A percentile compares a stretch with the other conserved stretches of the same genome.
Conservation (phyloP, 2,888 invertebrate species). For the Xestia xanthographa region DNA sequence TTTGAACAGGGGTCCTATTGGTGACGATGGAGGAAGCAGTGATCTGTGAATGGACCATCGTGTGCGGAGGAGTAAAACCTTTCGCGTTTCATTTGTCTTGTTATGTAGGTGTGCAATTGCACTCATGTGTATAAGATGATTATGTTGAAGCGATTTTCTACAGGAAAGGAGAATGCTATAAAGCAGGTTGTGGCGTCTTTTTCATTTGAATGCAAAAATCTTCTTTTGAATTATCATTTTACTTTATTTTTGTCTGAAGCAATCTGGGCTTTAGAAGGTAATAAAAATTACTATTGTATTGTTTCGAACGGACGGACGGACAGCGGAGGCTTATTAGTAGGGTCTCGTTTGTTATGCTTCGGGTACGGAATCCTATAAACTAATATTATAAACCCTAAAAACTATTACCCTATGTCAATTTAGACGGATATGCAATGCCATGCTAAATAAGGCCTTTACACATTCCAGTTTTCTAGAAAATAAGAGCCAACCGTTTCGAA, state of each 20-base stretch:
- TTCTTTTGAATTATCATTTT: neutral
- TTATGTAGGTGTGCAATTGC: neutral
- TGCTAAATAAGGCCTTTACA: neutral
- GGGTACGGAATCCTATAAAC: no score
- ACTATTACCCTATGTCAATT: neutral
- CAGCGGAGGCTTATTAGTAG: no score
- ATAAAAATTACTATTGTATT: neutral
- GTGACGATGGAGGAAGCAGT: conserved; percentile 65
- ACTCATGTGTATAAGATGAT: conserved; percentile 4
- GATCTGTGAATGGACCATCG: conserved; percentile 74
- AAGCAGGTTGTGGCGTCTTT: neutral
- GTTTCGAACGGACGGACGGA: no score
- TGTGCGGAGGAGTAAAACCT: conserved; percentile 40
- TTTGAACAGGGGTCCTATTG: conserved; percentile 71
- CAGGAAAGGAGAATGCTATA: neutral
- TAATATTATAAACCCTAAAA: no score
- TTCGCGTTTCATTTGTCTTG: conserved; percentile 38
- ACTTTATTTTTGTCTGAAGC: neutral
- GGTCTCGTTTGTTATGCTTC: no score
- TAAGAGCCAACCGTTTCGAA: neutral
- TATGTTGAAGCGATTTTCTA: neutral
- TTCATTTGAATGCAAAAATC: neutral
- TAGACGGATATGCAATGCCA: no score
- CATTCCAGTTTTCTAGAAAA: neutral
- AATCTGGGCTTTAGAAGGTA: neutral